A percentile compares a stretch with the other conserved stretches of the same genome.
Conservation (phyloP, 2,113 vertebrate genomes). For the Spizaetus ornatus region DNA sequence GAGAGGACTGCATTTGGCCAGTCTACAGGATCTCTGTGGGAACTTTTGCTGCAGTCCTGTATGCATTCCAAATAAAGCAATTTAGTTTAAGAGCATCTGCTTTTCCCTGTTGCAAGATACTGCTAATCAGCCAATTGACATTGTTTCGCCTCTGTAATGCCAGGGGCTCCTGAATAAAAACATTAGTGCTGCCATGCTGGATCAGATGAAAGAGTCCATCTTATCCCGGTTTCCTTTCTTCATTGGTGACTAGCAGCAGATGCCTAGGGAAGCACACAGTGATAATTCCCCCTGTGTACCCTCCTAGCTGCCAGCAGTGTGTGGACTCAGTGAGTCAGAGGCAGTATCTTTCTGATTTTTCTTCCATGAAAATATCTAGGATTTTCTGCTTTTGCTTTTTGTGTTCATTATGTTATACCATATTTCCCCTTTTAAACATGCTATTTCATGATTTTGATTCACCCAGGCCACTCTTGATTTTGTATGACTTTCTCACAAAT, state of each 20-base stretch:
- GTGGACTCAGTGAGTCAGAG: neutral
- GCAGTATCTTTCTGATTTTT: neutral
- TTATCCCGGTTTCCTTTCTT: neutral
- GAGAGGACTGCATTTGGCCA: neutral
- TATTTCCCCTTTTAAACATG: neutral
- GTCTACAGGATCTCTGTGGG: slow-evolving; percentile 11
- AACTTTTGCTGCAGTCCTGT: slow-evolving; percentile 33
- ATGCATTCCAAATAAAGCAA: slow-evolving; percentile 51
- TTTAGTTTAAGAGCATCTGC: slow-evolving; percentile 46
- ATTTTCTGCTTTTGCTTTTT: neutral
- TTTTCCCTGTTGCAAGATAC: slow-evolving; percentile 44
- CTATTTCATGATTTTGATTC: neutral
- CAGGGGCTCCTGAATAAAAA: slow-evolving; percentile 38
- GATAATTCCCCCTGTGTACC: neutral
- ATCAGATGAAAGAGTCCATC: slow-evolving; percentile 14
- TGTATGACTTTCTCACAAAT: neutral
- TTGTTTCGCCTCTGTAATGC: slow-evolving; percentile 16
- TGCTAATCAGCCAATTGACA: slow-evolving; percentile 42
- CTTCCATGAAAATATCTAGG: neutral
- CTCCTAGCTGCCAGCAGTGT: neutral
- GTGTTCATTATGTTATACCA: neutral
- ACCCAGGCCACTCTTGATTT: neutral
- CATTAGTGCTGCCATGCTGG: slow-evolving; percentile 5
- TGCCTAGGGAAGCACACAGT: neutral
- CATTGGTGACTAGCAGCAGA: neutral